phyloP scores from a whole-genome alignment of 1,140 invertebrate genomes.

The Caenorhabditis inopinata region DNA sequence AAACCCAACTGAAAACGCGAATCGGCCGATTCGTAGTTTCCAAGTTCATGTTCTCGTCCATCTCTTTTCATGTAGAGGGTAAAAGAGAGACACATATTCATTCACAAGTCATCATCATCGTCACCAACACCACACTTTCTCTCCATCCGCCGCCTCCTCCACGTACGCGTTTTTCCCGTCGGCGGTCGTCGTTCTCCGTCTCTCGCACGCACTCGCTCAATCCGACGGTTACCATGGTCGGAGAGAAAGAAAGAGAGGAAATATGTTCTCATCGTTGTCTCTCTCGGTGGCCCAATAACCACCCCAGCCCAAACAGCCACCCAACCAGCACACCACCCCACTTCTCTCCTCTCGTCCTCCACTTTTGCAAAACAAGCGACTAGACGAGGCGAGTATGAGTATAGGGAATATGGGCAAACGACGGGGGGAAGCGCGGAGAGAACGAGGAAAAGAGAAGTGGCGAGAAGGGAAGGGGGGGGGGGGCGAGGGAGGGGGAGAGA shows the following conservation, averaged over 20 bases:
- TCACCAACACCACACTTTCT: constrained; percentile 18
- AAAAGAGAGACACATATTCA: background rate
- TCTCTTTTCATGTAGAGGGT: too few relatives aligned
- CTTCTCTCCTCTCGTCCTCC: constrained; percentile 16
- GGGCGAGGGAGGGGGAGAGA: background rate
- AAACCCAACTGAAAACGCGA: too few relatives aligned
- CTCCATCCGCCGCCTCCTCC: background rate
- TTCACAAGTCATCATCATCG: constrained; percentile 26
- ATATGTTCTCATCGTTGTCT: constrained; percentile 3
- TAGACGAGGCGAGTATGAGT: background rate
- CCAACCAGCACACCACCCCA: background rate
- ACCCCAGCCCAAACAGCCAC: constrained; percentile 8
- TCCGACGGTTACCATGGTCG: constrained; percentile 14
- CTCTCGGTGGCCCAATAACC: constrained; percentile 27
- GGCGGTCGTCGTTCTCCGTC: background rate
- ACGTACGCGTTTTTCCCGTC: background rate
- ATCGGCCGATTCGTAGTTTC: too few relatives aligned
- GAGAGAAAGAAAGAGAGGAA: background rate
- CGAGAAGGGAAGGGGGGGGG: background rate
- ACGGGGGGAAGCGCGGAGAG: background rate
- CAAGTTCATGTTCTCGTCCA: too few relatives aligned
- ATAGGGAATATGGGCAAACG: background rate
- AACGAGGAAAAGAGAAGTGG: background rate
- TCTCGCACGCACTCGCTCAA: background rate
- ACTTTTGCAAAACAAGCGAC: constrained; percentile 27